These are phyloP conservation scores for Hydrolagus affinis DNA, from an alignment of 2,113 vertebrate species.

Conservation along the genomic window DNA sequence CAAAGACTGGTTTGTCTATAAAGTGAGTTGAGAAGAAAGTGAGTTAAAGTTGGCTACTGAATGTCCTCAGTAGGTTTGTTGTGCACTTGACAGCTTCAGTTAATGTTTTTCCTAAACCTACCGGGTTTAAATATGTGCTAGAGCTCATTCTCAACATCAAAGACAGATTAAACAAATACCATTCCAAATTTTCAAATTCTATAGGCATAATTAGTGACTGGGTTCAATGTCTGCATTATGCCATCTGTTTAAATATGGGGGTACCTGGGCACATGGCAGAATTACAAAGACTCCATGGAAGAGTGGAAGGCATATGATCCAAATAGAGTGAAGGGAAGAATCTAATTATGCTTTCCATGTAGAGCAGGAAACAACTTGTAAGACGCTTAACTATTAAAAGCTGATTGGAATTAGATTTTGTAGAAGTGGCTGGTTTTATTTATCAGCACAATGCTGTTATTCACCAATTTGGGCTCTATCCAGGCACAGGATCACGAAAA, in stretches of 20 bases:
- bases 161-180: background rate
- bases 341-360: background rate
- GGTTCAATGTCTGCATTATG: background rate
- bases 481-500: background rate
- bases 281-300: background rate
- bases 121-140: background rate
- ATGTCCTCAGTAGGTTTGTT: background rate
- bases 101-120: too few relatives aligned
- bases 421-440: background rate
- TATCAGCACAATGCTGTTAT: background rate
- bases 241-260: background rate
- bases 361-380: background rate
- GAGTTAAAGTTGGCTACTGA: too few relatives aligned
- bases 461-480: background rate
- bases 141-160: background rate
- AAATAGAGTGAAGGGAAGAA: background rate
- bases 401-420: slow-evolving; percentile 7
- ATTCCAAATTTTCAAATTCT: background rate
- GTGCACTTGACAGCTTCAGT: background rate
- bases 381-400: background rate
- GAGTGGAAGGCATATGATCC: background rate
- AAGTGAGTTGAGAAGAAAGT: background rate
- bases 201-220: background rate
- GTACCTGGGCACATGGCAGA: background rate
- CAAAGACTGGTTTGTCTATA: background rate